These are phyloP conservation scores for Coilia nasus DNA, from an alignment of 2,797 vertebrate species.

Conservation along the genomic window DNA sequence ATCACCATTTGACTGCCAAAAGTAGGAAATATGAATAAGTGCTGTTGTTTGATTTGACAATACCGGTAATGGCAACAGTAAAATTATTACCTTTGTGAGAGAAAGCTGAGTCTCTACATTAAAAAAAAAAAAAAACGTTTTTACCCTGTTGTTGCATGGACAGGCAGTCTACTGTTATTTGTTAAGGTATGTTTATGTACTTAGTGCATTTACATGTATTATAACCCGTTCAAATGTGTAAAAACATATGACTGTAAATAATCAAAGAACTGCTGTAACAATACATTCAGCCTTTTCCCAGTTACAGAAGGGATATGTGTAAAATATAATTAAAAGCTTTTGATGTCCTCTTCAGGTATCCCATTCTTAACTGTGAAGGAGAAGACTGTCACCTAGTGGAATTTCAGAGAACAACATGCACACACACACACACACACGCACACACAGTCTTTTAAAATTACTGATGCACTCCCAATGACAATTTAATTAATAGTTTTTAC, in stretches of 20 bases:
- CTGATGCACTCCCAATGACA: neutral
- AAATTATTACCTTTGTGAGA: neutral
- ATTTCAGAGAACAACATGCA: neutral
- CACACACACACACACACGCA: neutral
- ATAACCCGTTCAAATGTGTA: constrained; percentile 12
- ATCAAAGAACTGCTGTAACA: constrained; percentile 21
- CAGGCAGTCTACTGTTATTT: constrained; percentile 14
- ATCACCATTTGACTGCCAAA: neutral
- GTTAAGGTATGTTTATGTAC: constrained; percentile 15
- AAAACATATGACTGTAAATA: constrained; percentile 16
- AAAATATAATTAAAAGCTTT: constrained; percentile 24
- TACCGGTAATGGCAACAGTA: neutral
- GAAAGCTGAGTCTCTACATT: neutral
- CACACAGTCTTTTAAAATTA: too few species aligned
- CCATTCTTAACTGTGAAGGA: neutral
- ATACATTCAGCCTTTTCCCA: neutral
- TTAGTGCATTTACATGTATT: constrained; percentile 20
- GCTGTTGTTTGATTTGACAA: neutral
- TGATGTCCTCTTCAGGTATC: neutral
- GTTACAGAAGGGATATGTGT: constrained; percentile 13
- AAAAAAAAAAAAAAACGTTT: neutral
- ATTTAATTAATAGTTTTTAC: neutral
- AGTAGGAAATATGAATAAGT: neutral
- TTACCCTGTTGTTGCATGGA: constrained; percentile 11
- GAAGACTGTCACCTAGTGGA: constrained; percentile 16